These are phyloP conservation scores for Hypotaenidia okinawae DNA, from an alignment of 2,797 vertebrate genomes.

Conservation along the genomic window DNA sequence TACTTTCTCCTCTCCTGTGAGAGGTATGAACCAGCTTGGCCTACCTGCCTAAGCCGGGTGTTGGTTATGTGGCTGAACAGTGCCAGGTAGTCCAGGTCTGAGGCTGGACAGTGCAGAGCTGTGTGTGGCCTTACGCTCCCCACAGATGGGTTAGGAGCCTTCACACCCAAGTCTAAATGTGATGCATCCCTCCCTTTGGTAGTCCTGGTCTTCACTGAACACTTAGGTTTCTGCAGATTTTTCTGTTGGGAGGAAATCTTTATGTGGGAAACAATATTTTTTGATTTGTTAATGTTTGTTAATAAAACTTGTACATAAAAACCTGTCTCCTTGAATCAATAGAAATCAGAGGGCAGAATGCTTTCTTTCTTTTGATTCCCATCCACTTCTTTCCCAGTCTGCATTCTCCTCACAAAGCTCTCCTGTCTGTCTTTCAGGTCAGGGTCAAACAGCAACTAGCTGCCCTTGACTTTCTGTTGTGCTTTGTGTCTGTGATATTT, in stretches of 20 bases:
- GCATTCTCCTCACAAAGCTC: background rate
- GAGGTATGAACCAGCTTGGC: background rate
- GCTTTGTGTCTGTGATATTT: background rate
- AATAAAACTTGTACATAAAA: background rate
- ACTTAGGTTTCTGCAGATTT: background rate
- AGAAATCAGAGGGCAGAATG: background rate
- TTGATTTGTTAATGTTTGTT: background rate
- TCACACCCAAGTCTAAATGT: background rate
- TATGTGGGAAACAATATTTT: background rate
- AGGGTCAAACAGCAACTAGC: background rate
- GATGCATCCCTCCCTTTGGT: background rate
- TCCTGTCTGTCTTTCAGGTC: background rate
- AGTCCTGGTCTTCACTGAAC: background rate
- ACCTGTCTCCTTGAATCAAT: fast-evolving
- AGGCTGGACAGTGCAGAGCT: background rate
- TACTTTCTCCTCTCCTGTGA: background rate
- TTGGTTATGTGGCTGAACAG: background rate
- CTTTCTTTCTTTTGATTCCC: background rate
- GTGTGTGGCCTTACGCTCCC: background rate
- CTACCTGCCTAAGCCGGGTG: background rate
- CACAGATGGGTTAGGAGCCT: background rate
- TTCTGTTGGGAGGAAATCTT: background rate
- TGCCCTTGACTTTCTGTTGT: background rate
- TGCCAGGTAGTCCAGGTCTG: background rate
- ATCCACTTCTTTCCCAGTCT: background rate